Evolutionary conservation across 2,888 invertebrate species (phyloP), one percentile per base, ranked within the genome.

Genomic region (Meloe dianella): DNA sequence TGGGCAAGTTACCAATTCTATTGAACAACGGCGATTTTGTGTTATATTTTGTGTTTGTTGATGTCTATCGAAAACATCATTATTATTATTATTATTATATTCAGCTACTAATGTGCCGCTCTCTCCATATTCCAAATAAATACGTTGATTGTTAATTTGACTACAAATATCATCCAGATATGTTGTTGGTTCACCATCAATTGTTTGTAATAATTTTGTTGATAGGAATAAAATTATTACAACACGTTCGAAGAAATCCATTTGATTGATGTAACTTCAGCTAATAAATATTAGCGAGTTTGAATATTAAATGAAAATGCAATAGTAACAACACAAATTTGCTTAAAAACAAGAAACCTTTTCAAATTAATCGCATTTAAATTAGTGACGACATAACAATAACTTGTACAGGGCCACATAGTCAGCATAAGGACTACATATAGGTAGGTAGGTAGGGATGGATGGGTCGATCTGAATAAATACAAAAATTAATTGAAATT

Each of bases 1-100:
- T 0, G 91, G 89, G 78, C 91, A 91, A 2, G 91, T 90, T 54
- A 91, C 87, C 70, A 91, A 83, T 80, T 91, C 91, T 63, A 90
- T 81, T 70, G 87, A 87, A 78, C 91, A 91, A 73, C 73, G 73
- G 61, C 73, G 73, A 60, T 87, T 87, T 68, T 87, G 85, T n/a
- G 64, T 59, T 17, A 61, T 60, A 63, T 66, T 69, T 54, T 3
- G 54, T 12, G 3, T 54, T 24, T 22, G 8, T 10, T 54, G 54
- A 24, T 12, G 6, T 60, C 61, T 32, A 20, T 66, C 57, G 14
- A 61, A 51, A 22, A 68, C 57, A 57, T 74, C 58, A 57, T 74
- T 73, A 64, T 78, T n/a, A n/a, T n/a, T n/a, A n/a, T n/a, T n/a
- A n/a, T n/a, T 77, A 56, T 78, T 68, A 73, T 79, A 80, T 63